phyloP scores from a whole-genome alignment of 2,888 invertebrate genomes.

The Stenoptilia bipunctidactyla region DNA sequence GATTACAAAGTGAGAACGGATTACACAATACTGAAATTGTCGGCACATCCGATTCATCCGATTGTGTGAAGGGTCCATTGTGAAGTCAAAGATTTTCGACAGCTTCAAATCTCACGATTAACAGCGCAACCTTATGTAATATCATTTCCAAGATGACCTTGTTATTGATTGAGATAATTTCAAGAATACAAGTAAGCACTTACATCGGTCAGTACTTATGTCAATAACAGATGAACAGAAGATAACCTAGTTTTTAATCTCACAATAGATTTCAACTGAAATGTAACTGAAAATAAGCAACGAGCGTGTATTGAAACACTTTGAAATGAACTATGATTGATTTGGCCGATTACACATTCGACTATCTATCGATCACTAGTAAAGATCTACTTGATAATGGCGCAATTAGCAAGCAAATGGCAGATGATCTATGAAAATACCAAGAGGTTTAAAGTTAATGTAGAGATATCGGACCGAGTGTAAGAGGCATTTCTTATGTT shows the following conservation, averaged over 20 bases:
- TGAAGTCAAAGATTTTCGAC: background rate
- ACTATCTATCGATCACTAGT: too few species aligned
- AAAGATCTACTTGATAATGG: background rate
- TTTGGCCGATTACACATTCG: too few species aligned
- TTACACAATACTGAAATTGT: conserved; percentile 1
- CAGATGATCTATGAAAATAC: conserved; percentile 23
- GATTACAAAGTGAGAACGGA: too few species aligned
- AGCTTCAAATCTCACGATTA: background rate
- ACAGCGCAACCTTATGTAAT: background rate
- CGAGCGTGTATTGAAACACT: too few species aligned
- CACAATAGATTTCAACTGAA: too few species aligned
- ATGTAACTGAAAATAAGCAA: too few species aligned
- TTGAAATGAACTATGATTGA: too few species aligned
- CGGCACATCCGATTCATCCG: background rate
- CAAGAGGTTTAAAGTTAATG: conserved; percentile 40
- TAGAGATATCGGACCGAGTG: conserved; percentile 22
- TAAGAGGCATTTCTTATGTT: conserved; percentile 25
- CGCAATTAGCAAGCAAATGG: conserved; percentile 5
- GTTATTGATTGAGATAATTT: background rate
- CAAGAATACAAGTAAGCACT: too few species aligned
- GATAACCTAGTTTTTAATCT: too few species aligned
- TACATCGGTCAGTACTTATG: too few species aligned
- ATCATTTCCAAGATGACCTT: background rate
- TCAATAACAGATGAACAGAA: too few species aligned
- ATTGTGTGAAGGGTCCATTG: background rate